phyloP scores from a whole-genome alignment of 2,797 vertebrate genomes.

The Mormyrus hasselquistii region DNA sequence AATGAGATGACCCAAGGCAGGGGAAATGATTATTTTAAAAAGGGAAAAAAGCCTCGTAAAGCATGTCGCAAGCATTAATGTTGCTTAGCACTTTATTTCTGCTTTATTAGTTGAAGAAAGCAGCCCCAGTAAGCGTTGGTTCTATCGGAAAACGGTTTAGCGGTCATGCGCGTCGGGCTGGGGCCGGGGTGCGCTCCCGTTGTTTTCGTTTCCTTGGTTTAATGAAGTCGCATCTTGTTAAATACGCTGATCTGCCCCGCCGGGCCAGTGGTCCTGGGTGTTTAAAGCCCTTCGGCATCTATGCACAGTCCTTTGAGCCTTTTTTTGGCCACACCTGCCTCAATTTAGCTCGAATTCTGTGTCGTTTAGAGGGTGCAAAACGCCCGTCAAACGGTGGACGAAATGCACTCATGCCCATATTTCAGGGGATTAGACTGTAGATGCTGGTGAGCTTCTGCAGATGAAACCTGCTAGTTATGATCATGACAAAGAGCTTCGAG shows the following conservation, averaged over 20 bases:
- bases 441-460: not conserved
- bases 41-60: not conserved
- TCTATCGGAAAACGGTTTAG: not conserved
- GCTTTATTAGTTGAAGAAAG: not conserved
- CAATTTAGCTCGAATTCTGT: not conserved
- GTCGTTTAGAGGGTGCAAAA: not conserved
- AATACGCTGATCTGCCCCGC: not conserved
- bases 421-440: not conserved
- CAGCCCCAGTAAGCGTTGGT: not conserved
- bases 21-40: not conserved
- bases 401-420: not conserved
- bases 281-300: not conserved
- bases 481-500: not conserved
- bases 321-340: constrained; percentile 1
- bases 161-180: not conserved
- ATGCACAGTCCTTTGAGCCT: not conserved
- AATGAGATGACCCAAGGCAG: not conserved
- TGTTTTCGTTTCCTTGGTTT: not conserved
- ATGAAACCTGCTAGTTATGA: not conserved
- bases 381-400: not conserved
- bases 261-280: not conserved
- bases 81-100: not conserved
- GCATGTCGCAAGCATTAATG: not conserved
- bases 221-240: constrained; percentile 4
- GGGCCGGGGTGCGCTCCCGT: not conserved